A percentile compares a stretch with the other conserved stretches of the same genome.
Evolutionary conservation across 2,888 invertebrate species (phyloP).

Genomic region (Melikaiella ostensackeni): DNA sequence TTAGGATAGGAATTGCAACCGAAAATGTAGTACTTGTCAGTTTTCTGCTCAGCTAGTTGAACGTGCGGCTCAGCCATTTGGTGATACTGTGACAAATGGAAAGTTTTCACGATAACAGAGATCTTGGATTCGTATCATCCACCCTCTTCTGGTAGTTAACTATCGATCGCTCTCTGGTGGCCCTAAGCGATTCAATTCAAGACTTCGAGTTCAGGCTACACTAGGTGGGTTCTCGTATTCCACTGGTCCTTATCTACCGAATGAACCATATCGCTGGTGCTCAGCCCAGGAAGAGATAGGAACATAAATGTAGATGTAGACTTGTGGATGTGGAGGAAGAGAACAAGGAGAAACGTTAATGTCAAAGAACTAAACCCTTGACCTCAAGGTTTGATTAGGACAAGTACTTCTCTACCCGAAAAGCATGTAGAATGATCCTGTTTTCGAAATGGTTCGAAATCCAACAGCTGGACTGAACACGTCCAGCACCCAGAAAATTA

Average conservation of each 20-base stretch:
- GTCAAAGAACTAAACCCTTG: conserved; percentile 15
- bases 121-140: background rate
- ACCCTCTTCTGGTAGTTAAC: background rate
- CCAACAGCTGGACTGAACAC: conserved; percentile 3
- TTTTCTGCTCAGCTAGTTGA: background rate
- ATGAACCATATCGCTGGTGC: conserved; percentile 4
- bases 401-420: conserved; percentile 2
- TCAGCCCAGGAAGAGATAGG: background rate
- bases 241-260: background rate
- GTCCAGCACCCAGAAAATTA: background rate
- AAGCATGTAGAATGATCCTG: background rate
- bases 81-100: background rate
- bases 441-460: conserved; percentile 10
- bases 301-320: background rate
- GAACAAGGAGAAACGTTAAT: background rate
- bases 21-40: background rate
- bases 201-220: background rate
- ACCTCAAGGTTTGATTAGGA: conserved; percentile 10
- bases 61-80: background rate
- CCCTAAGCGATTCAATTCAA: conserved; percentile 7
- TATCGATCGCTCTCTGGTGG: background rate
- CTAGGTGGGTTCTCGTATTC: background rate
- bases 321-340: background rate
- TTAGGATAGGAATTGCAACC: background rate
- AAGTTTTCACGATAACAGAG: background rate